These are phyloP conservation scores for Setophaga kirtlandii DNA, from an alignment of 2,113 vertebrate species.

Conservation along the genomic window DNA sequence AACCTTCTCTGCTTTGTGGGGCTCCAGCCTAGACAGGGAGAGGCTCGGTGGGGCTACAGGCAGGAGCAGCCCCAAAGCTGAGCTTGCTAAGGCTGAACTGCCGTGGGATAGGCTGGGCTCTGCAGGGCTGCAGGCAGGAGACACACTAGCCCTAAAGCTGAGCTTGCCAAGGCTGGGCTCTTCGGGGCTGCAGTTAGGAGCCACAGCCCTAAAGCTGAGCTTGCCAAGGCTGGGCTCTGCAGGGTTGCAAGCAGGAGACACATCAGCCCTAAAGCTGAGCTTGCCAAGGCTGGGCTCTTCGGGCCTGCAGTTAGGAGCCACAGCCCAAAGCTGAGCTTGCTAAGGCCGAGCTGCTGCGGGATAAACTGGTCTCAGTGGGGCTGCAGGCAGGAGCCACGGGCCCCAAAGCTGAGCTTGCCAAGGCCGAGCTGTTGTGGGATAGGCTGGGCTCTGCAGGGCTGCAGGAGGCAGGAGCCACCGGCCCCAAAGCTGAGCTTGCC, in stretches of 20 bases:
- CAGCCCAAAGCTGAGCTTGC: too few species aligned
- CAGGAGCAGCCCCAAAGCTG: accelerated
- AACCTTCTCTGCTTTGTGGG: background rate
- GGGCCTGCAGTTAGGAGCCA: too few species aligned
- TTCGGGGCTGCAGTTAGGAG: background rate
- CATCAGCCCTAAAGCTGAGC: accelerated
- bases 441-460: background rate
- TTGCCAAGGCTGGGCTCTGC: too few species aligned
- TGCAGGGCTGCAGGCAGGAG: background rate
- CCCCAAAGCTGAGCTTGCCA: too few species aligned
- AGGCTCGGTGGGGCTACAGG: background rate
- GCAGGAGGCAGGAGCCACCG: too few species aligned
- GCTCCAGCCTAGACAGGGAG: background rate
- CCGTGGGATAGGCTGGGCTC: background rate
- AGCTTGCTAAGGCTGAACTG: accelerated
- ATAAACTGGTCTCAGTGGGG: background rate
- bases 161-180: background rate
- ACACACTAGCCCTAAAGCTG: accelerated
- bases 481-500: too few species aligned
- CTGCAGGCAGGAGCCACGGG: background rate
- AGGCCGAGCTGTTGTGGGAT: too few species aligned
- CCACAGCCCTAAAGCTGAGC: too few species aligned
- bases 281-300: too few species aligned
- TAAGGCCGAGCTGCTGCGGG: background rate
- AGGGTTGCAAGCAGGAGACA: background rate